Evolutionary conservation across 2,113 vertebrate genomes (phyloP).

Genomic region (Scytalopus superciliaris): DNA sequence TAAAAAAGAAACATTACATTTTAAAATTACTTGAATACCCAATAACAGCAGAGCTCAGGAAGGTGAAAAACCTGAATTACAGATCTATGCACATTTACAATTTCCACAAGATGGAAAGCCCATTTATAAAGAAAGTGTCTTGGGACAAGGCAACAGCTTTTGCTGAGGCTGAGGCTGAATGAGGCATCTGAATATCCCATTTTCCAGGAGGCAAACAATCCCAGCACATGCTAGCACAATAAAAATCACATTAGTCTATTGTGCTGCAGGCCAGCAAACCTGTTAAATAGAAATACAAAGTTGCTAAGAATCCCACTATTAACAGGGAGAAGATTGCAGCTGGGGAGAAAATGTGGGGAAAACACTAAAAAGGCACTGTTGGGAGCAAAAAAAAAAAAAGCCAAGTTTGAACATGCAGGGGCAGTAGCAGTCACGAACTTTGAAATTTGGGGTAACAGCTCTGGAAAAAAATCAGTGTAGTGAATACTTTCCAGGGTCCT

Average conservation of each 20-base stretch:
- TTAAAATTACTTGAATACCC: background rate
- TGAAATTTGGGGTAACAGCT: background rate
- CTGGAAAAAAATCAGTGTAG: background rate
- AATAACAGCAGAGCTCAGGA: background rate
- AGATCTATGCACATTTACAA: background rate
- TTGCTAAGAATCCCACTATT: background rate
- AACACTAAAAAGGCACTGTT: background rate
- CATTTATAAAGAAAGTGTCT: slow-evolving; percentile 12
- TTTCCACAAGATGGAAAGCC: slow-evolving; percentile 17
- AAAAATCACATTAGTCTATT: slow-evolving; percentile 38
- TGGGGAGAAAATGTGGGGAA: background rate
- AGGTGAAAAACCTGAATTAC: background rate
- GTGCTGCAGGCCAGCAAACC: slow-evolving; percentile 25
- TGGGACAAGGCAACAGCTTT: slow-evolving; percentile 18
- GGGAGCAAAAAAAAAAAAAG: too few species aligned
- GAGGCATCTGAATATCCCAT: slow-evolving; percentile 44
- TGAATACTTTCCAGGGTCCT: background rate
- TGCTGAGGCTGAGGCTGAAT: background rate
- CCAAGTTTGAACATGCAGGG: background rate
- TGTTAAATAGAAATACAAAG: slow-evolving; percentile 8
- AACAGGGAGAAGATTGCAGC: background rate
- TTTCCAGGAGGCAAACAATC: slow-evolving; percentile 34
- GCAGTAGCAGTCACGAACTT: background rate
- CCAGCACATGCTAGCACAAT: background rate
- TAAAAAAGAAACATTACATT: background rate